Conservation (phyloP, 2,888 invertebrate species). For the Dexiosoma caninum region DNA sequence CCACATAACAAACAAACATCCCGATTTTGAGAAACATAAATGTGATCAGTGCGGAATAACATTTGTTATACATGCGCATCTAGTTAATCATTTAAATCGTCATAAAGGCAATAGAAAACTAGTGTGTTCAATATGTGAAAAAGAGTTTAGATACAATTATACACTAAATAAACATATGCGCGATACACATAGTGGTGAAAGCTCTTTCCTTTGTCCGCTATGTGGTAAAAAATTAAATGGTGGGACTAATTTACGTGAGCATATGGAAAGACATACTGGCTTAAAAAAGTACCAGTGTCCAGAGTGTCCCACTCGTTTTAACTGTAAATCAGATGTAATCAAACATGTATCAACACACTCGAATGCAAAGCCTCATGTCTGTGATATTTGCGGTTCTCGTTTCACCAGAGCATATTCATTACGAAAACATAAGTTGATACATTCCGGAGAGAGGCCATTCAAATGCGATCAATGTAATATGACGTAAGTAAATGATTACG, state of each 20-base stretch:
- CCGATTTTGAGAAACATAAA: constrained; percentile 78
- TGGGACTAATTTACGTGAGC: not conserved
- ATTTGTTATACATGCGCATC: constrained; percentile 80
- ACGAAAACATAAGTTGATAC: constrained; percentile 80
- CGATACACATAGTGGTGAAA: too few species aligned
- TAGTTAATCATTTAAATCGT: constrained; percentile 69
- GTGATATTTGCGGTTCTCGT: constrained; percentile 80
- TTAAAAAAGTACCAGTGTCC: not conserved
- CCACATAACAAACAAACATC: constrained; percentile 79
- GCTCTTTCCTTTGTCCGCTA: too few species aligned
- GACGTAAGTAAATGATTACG: constrained; percentile 64
- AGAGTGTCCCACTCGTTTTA: not conserved
- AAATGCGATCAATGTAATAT: constrained; percentile 70
- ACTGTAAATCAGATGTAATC: constrained; percentile 75
- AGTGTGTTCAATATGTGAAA: not conserved
- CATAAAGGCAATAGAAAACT: constrained; percentile 51
- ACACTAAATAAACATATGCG: too few species aligned
- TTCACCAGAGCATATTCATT: constrained; percentile 79
- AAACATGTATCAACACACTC: constrained; percentile 80
- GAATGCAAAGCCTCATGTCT: constrained; percentile 80
- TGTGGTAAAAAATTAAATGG: not conserved
- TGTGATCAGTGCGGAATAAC: constrained; percentile 81
- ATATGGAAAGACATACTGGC: not conserved
- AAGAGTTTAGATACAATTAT: too few species aligned
- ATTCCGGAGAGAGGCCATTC: constrained; percentile 78